Evolutionary conservation across 53 echinoderm and acorn worm species (phyloP), one percentile per base, ranked within the genome.

Genomic region (Henricia sp.): DNA sequence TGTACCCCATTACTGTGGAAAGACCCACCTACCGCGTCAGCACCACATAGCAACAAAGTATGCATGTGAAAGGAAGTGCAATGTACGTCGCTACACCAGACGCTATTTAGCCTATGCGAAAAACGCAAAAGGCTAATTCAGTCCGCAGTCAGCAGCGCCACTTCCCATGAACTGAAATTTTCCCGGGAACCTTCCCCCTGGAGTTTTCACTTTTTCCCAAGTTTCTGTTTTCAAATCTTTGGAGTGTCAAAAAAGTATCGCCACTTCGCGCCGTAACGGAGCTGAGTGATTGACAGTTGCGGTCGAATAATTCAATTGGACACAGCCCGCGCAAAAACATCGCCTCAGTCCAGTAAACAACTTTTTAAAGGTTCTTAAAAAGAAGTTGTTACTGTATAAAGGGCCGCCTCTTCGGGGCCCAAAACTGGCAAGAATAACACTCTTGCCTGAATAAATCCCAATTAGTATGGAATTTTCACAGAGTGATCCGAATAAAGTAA

Each of bases 341-440:
- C 30, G 48, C 80, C 78, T 52, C 63, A 44, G 64, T 50, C 27
- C 46, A 10, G 80, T 80, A 80, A 80, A 80, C 80, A 80, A 60
- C 53, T 5, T 37, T 24, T 41, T 58, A n/a, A 43, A 29, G 63
- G 63, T 50, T 21, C 40, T 37, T 44, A 44, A 80, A 63, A 29
- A 32, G 63, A 63, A 80, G 64, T 63, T 80, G 80, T 63, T 62
- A 80, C 80, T 58, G 44, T 64, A 19, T 34, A 80, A 80, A 44
- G 2, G 34, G 4, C 54, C 58, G 26, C 29, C 58, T n/a, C n/a
- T n/a, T n/a, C n/a, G n/a, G n/a, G 24, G 71, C 51, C 33, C 71
- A 37, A 41, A 38, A 59, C 10, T 6, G 46, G 46, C 26, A 80
- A 80, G 48, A 80, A 80, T 63, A 80, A 62, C 62, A 80, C 52